Evolutionary conservation across 2,888 invertebrate genomes (phyloP), one percentile per base, ranked within the genome.

Genomic region (Graphium colonna): DNA sequence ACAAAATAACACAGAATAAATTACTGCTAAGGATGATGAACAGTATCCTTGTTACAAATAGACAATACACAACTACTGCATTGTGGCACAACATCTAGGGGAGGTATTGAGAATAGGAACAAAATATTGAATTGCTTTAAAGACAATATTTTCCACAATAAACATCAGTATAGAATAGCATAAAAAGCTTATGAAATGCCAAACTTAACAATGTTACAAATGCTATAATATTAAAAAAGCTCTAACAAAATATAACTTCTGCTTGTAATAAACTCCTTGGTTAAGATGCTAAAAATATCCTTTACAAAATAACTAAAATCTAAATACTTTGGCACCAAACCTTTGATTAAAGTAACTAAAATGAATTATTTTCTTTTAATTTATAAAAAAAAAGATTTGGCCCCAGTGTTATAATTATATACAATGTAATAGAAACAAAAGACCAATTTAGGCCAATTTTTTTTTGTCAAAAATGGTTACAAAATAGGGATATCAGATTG

Each of bases 281-380:
- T 39, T 38, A 10, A 43, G 13, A 21, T 36, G 15, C 5, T 31
- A 43, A n/a, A n/a, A n/a, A 21, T 21, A 5, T 3, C 21, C 5
- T 21, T 21, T 21, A 21, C 10, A 33, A 17, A 33, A 21, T 2
- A 12, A 42, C 15, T 31, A 45, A 33, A 3, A 15, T 5, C 10
- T 26, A 17, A 5, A 36, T 47, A 33, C 15, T 54, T 54, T 54
- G 53, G 49, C 53, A 54, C 44, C 10, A 54, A 54, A 53, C 3
- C 18, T 49, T 45, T 40, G 2, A 21, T 21, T 21, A 21, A 21
- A 15, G 31, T 16, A 33, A 7, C 16, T 15, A 44, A 31, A 33
- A 33, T 10, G 10, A 10, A 16, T n/a, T n/a, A n/a, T 16, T 17
- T 40, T 31, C 1, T 44, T 33, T 26, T n/a, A 39, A 15, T 16